phyloP scores from a whole-genome alignment of 2,888 invertebrate species.

The Hydroisotoma schaefferi region DNA sequence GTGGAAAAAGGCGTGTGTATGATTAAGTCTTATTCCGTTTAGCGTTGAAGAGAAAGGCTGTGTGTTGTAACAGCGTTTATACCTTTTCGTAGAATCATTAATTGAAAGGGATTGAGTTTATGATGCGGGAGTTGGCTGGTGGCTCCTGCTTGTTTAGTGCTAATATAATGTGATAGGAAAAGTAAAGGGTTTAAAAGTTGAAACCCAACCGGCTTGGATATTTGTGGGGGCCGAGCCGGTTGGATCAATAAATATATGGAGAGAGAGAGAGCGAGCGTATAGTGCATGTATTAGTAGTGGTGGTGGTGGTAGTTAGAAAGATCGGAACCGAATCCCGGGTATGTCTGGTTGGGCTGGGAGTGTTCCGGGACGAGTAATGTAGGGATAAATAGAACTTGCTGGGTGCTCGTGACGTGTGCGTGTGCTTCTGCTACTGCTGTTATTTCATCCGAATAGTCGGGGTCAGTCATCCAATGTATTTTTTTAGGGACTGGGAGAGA shows the following conservation, averaged over 20 bases:
- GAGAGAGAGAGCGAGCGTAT: background rate
- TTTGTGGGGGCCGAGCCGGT: slow-evolving; percentile 10
- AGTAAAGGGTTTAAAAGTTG: background rate
- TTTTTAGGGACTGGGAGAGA: slow-evolving; percentile 1
- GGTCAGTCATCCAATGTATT: slow-evolving; percentile 7
- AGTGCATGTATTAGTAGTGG: background rate
- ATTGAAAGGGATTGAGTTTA: too few species aligned
- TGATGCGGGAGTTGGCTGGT: too few species aligned
- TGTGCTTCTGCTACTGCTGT: too few species aligned
- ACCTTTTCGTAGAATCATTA: too few species aligned
- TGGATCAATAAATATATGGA: slow-evolving; percentile 11
- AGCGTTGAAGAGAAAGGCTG: too few species aligned
- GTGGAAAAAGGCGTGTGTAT: too few species aligned
- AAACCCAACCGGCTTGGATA: slow-evolving; percentile 1
- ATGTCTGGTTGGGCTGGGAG: slow-evolving; percentile 8
- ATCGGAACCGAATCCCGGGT: slow-evolving; percentile 13
- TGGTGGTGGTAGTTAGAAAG: too few species aligned
- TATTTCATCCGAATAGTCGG: background rate
- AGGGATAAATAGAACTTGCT: slow-evolving; percentile 1
- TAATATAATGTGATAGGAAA: too few species aligned
- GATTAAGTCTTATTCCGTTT: too few species aligned
- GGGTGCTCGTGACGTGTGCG: slow-evolving; percentile 11
- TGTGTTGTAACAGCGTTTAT: too few species aligned
- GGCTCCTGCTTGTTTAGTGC: too few species aligned
- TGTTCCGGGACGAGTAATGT: background rate